These are phyloP conservation scores for Palloptera scutellata DNA, from an alignment of 2,888 invertebrate genomes.

Conservation along the genomic window DNA sequence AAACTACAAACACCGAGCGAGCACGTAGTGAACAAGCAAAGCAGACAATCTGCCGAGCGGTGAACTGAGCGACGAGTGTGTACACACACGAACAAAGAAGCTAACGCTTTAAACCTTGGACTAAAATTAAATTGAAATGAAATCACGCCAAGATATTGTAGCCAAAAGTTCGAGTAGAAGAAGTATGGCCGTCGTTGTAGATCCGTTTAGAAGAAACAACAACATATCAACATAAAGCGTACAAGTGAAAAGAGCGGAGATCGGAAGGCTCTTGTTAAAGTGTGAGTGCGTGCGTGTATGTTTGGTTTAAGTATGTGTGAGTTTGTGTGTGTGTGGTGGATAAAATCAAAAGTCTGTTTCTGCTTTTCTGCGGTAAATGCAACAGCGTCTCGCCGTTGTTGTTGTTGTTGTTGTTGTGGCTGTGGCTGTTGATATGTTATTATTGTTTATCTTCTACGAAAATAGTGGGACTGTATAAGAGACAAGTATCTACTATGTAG, in stretches of 20 bases:
- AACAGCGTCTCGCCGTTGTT: constrained; percentile 19
- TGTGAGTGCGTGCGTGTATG: not conserved
- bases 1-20: not conserved
- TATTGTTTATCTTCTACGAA: too few species aligned
- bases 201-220: not conserved
- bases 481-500: too few species aligned
- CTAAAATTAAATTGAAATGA: constrained; percentile 56
- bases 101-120: constrained; percentile 60
- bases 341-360: constrained; percentile 13
- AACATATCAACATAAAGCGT: not conserved
- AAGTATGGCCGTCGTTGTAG: constrained; percentile 1
- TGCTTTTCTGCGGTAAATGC: constrained; percentile 9
- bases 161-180: constrained; percentile 29
- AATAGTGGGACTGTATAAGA: too few species aligned
- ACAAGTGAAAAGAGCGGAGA: constrained; percentile 2
- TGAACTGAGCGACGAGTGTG: too few species aligned
- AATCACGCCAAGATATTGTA: constrained; percentile 33
- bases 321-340: constrained; percentile 18
- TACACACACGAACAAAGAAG: not conserved
- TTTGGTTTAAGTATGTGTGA: not conserved
- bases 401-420: constrained; percentile 9
- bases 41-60: too few species aligned
- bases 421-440: too few species aligned
- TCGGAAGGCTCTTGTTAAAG: not conserved
- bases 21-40: not conserved